Conservation (phyloP, 2,888 invertebrate genomes). For the Cecidostiba fungosa region DNA sequence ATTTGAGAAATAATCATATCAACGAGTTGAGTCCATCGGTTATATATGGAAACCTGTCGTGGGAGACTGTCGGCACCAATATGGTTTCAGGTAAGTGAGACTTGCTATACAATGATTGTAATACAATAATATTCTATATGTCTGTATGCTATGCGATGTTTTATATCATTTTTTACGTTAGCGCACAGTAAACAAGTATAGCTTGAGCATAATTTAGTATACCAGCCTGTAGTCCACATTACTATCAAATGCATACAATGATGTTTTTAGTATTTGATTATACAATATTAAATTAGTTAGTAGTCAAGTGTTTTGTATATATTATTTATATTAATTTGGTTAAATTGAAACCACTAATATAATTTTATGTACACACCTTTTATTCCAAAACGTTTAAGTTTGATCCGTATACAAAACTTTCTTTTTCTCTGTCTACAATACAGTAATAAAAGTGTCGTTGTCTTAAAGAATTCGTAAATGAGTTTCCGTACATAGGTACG, state of each 20-base stretch:
- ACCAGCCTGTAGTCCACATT: too few relatives aligned
- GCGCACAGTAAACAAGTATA: too few relatives aligned
- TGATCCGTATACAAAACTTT: constrained; percentile 56
- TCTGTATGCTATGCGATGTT: too few relatives aligned
- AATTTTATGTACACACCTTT: constrained; percentile 55
- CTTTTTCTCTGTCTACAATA: constrained; percentile 45
- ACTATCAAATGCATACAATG: too few relatives aligned
- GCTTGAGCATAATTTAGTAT: too few relatives aligned
- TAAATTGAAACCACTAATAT: constrained; percentile 16
- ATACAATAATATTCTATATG: too few relatives aligned
- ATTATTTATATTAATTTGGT: background rate
- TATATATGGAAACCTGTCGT: constrained; percentile 93
- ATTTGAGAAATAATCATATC: constrained; percentile 92
- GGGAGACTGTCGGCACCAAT: constrained; percentile 94
- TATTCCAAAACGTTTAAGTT: constrained; percentile 57
- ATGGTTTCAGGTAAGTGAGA: constrained; percentile 87
- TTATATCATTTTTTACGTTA: too few relatives aligned
- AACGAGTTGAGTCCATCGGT: constrained; percentile 91
- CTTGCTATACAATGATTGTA: background rate
- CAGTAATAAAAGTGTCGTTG: constrained; percentile 52
- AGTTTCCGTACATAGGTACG: constrained; percentile 43
- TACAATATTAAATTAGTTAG: background rate
- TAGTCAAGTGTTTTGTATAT: too few relatives aligned
- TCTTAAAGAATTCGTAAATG: constrained; percentile 40
- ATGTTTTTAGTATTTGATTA: background rate